Base-by-base conservation (phyloP, 1,140 invertebrate genomes). In the Wiebesia pumilae region DNA sequence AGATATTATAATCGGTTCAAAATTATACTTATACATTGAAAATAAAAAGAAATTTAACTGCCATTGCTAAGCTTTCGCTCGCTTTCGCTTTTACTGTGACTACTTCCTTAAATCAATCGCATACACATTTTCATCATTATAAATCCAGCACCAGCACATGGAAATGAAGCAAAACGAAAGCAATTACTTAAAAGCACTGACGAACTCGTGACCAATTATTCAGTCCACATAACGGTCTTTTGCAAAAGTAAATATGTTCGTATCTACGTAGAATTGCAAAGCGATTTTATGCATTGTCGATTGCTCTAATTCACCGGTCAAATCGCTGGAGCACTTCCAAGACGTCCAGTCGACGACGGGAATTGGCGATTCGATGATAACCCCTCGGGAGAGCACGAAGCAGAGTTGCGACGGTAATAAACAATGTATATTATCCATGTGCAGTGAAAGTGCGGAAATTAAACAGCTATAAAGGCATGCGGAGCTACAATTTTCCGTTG, bases 41-140 rank as follows among this genome's bases (percentile, higher is more conserved):
- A 58, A 38, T 43, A 2, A 27, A 75, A 84, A 84, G 73, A 67
- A 84, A 84, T 84, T 79, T 84, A 84, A 78, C 54, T n/a, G 58
- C 4, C 73, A 78, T 84, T 54, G 82, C 35, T n/a, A 24, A 84
- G 83, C 83, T 84, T 84, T 84, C 75, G 83, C 82, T 75, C 47
- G 81, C 69, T 75, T 58, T 75, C 81, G 71, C 83, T 78, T 82
- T 82, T 71, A 10, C 51, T 27, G 27, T 30, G 51, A 33, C 62
- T 6, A 80, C 62, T 43, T 85, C 83, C 83, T 80, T 85, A 81
- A 85, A 85, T 85, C 84, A 85, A 81, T 75, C 67, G 40, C 14
- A 19, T 12, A 19, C 21, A 54, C 30, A 58, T 80, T 85, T 85
- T 69, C 84, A 85, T 85, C 77, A 54, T 80, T 85, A 80, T 77